Percentiles rank a stretch among this genome's conserved stretches.
phyloP scores from a whole-genome alignment of 2,113 vertebrate genomes.

The Struthio camelus region DNA sequence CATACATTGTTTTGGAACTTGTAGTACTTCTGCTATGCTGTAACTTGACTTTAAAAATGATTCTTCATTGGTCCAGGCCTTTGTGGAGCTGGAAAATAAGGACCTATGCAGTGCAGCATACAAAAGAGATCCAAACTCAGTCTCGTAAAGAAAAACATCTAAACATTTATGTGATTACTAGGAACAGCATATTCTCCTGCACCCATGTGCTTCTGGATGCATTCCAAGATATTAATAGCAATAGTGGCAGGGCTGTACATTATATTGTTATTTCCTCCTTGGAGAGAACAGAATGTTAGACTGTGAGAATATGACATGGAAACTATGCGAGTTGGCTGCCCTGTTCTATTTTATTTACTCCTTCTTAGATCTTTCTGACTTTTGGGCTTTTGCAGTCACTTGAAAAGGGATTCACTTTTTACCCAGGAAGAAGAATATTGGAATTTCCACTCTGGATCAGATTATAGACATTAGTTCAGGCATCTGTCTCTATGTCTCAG shows the following conservation, averaged over 20 bases:
- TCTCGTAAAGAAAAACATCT: conserved; percentile 40
- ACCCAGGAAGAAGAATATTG: background rate
- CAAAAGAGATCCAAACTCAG: conserved; percentile 18
- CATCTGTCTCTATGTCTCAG: background rate
- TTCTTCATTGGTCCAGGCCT: background rate
- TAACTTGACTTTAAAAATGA: conserved; percentile 34
- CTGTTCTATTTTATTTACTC: conserved; percentile 53
- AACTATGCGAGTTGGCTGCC: conserved; percentile 66
- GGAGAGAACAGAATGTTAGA: conserved; percentile 75
- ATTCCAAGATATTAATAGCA: conserved; percentile 77
- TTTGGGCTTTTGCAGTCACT: conserved; percentile 27
- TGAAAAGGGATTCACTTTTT: conserved; percentile 39
- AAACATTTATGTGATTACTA: conserved; percentile 39
- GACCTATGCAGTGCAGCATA: conserved; percentile 2
- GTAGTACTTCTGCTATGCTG: conserved; percentile 38
- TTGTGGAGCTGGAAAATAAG: conserved; percentile 58
- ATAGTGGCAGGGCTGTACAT: conserved; percentile 67
- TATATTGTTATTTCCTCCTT: conserved; percentile 75
- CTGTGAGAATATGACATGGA: conserved; percentile 71
- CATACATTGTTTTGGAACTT: conserved; percentile 61
- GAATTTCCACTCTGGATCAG: background rate
- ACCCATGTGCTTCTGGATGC: conserved; percentile 59
- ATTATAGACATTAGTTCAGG: background rate
- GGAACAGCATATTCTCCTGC: conserved; percentile 64
- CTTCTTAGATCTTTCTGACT: conserved; percentile 63